Conservation (phyloP, 2,113 vertebrate genomes). For the Sinocyclocheilus grahami region DNA sequence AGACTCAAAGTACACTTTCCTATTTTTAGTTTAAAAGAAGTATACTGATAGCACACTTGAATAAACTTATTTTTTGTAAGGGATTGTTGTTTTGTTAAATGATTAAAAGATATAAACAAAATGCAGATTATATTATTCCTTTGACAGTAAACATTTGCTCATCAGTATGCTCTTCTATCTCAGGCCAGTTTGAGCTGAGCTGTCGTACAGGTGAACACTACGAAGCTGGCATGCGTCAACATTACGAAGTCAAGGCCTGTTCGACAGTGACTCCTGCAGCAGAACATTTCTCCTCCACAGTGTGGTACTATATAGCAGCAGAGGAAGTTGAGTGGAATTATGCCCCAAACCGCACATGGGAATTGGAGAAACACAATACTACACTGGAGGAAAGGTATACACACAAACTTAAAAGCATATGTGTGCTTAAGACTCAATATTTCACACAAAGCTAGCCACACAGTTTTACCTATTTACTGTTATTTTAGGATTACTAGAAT, state of each 20-base stretch:
- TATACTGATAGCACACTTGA: too few relatives aligned
- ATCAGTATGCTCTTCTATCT: neutral
- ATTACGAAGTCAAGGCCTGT: constrained; percentile 82
- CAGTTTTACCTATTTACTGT: neutral
- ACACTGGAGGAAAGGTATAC: constrained; percentile 79
- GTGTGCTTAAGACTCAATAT: neutral
- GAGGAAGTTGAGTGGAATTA: constrained; percentile 95
- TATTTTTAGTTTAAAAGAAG: too few relatives aligned
- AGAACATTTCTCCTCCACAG: constrained; percentile 56
- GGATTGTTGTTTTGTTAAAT: too few relatives aligned
- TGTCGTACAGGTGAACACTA: constrained; percentile 86
- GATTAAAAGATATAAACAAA: neutral
- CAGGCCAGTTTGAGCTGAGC: constrained; percentile 85
- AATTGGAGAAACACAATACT: constrained; percentile 75
- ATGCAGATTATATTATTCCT: too few relatives aligned
- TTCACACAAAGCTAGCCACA: neutral
- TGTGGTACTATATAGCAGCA: constrained; percentile 86
- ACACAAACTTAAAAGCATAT: neutral
- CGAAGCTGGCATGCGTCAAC: constrained; percentile 84
- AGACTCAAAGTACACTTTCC: too few relatives aligned
- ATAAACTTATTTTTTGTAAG: too few relatives aligned
- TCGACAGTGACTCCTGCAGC: constrained; percentile 9
- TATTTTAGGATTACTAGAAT: neutral
- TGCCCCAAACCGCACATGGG: constrained; percentile 83
- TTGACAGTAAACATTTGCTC: neutral